These are phyloP conservation scores for Lasioglossum marginatum DNA, from an alignment of 2,888 invertebrate genomes.

Conservation along the genomic window DNA sequence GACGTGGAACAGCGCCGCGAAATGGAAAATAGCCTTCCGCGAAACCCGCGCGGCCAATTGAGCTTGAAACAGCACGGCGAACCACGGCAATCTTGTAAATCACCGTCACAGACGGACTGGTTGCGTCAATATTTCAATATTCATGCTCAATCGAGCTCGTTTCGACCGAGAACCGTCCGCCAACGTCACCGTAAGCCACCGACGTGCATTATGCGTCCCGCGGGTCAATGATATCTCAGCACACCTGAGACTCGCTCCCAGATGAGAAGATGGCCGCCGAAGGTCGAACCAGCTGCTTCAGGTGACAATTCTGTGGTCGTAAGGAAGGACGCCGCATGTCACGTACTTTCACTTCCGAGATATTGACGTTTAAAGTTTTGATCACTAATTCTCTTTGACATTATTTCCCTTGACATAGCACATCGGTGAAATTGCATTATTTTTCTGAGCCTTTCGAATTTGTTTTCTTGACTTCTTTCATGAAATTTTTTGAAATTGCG, in stretches of 20 bases:
- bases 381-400: too few species aligned
- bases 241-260: not conserved
- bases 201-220: conserved; percentile 4
- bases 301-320: too few species aligned
- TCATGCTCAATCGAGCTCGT: conserved; percentile 68
- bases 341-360: too few species aligned
- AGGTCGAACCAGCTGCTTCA: not conserved
- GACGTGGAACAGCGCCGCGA: not conserved
- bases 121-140: conserved; percentile 74
- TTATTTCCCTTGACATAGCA: too few species aligned
- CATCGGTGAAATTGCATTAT: too few species aligned
- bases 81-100: conserved; percentile 70
- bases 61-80: conserved; percentile 42
- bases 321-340: too few species aligned
- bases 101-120: conserved; percentile 65
- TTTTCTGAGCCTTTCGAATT: too few species aligned
- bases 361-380: too few species aligned
- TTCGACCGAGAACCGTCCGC: conserved; percentile 24
- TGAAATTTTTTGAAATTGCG: too few species aligned
- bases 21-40: conserved; percentile 50
- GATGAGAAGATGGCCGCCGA: not conserved
- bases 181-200: conserved; percentile 22
- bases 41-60: conserved; percentile 34
- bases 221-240: conserved; percentile 40
- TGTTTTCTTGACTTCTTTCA: too few species aligned